phyloP scores from a whole-genome alignment of 1,140 invertebrate species.

The Panagrolaimus sp. region DNA sequence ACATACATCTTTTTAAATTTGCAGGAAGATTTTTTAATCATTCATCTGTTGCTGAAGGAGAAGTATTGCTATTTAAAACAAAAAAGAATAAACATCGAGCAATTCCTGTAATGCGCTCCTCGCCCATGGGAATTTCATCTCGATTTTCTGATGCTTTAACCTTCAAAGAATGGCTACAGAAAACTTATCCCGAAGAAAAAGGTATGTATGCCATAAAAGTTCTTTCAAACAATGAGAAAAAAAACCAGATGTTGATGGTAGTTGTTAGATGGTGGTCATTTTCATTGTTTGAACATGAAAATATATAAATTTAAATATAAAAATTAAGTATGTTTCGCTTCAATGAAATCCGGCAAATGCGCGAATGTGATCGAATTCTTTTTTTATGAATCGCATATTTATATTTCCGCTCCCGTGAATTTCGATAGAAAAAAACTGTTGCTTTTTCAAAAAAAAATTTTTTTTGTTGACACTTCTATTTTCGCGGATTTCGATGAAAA shows the following conservation, averaged over 20 bases:
- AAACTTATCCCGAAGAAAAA: slow-evolving; percentile 45
- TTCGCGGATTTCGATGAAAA: too few relatives aligned
- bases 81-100: slow-evolving; percentile 45
- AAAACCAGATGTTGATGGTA: not conserved
- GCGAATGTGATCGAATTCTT: too few relatives aligned
- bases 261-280: too few relatives aligned
- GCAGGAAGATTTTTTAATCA: slow-evolving; percentile 41
- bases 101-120: slow-evolving; percentile 39
- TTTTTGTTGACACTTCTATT: too few relatives aligned
- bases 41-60: slow-evolving; percentile 33
- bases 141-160: slow-evolving; percentile 40
- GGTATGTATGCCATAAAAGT: slow-evolving; percentile 32
- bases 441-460: too few relatives aligned
- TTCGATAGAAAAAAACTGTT: too few relatives aligned
- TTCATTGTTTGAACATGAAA: not conserved
- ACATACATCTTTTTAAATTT: not conserved
- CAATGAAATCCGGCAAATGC: too few relatives aligned
- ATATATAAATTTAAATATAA: not conserved
- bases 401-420: too few relatives aligned
- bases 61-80: slow-evolving; percentile 42
- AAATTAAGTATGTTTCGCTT: too few relatives aligned
- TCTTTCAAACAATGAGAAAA: slow-evolving; percentile 4
- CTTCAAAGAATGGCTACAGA: slow-evolving; percentile 44
- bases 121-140: slow-evolving; percentile 17
- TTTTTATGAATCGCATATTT: too few relatives aligned